A percentile compares a stretch with the other conserved stretches of the same genome.
Evolutionary conservation across 1,140 invertebrate species (phyloP).

Genomic region (Bombus consobrinus): DNA sequence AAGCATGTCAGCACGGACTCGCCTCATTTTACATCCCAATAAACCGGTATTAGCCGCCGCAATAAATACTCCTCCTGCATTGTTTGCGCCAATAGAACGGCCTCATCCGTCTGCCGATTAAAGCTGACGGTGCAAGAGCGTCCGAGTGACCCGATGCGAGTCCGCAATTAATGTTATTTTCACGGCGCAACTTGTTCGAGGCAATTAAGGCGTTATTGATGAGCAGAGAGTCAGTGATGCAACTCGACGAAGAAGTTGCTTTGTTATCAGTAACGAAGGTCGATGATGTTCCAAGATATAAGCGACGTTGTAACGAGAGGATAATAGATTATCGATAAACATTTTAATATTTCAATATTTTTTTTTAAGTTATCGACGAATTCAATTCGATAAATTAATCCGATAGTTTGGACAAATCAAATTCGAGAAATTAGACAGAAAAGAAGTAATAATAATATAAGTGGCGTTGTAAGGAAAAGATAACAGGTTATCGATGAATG

Average conservation of each 20-base stretch:
- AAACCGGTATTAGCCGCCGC: slow-evolving; percentile 74
- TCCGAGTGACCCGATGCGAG: slow-evolving; percentile 47
- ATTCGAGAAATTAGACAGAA: too few relatives aligned
- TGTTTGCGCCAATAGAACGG: slow-evolving; percentile 67
- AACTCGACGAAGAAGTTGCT: not conserved
- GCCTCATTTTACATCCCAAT: slow-evolving; percentile 77
- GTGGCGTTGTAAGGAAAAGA: too few relatives aligned
- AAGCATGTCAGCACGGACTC: slow-evolving; percentile 69
- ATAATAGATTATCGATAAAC: not conserved
- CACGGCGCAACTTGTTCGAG: not conserved
- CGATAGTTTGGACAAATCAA: too few relatives aligned
- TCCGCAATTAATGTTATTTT: slow-evolving; percentile 42
- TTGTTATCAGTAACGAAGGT: not conserved
- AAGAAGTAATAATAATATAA: too few relatives aligned
- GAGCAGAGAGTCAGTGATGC: too few relatives aligned
- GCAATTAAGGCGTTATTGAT: not conserved
- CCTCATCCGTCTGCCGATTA: slow-evolving; percentile 61
- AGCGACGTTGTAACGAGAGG: not conserved
- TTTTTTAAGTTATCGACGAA: too few relatives aligned
- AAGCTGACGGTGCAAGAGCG: slow-evolving; percentile 62
- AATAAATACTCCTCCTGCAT: slow-evolving; percentile 72
- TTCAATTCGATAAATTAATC: too few relatives aligned
- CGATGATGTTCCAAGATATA: not conserved
- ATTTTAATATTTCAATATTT: not conserved
- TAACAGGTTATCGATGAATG: not conserved